phyloP scores from a whole-genome alignment of 2,797 vertebrate genomes.

The Taeniopygia guttata region DNA sequence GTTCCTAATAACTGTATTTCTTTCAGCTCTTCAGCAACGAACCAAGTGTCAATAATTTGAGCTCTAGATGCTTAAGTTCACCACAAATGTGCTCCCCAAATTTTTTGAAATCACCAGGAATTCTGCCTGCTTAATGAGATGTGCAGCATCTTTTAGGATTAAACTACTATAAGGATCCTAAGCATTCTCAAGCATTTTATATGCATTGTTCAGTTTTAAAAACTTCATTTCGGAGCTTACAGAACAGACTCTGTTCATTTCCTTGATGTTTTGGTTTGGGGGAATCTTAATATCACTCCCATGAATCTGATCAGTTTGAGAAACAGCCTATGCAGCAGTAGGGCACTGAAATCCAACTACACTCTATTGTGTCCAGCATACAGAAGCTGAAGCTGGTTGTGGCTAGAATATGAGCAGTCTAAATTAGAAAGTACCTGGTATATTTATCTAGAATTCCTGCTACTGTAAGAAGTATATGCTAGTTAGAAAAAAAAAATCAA shows the following conservation, averaged over 20 bases:
- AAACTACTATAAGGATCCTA: neutral
- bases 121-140: neutral
- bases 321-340: neutral
- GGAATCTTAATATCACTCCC: neutral
- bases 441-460: neutral
- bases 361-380: neutral
- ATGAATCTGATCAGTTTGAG: neutral
- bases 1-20: neutral
- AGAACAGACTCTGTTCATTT: neutral
- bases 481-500: neutral
- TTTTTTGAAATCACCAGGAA: neutral
- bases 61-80: neutral
- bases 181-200: neutral
- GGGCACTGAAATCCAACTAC: neutral
- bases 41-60: rapidly evolving
- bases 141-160: neutral
- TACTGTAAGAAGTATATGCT: neutral
- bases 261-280: neutral
- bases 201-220: neutral
- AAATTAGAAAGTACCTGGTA: neutral
- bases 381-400: neutral
- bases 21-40: neutral
- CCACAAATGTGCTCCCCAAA: neutral
- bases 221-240: neutral
- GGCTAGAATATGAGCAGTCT: neutral